A percentile compares a stretch with the other conserved stretches of the same genome.
These are phyloP conservation scores for Acestrorhynchus altus DNA, from an alignment of 2,797 vertebrate genomes.

Conservation along the genomic window DNA sequence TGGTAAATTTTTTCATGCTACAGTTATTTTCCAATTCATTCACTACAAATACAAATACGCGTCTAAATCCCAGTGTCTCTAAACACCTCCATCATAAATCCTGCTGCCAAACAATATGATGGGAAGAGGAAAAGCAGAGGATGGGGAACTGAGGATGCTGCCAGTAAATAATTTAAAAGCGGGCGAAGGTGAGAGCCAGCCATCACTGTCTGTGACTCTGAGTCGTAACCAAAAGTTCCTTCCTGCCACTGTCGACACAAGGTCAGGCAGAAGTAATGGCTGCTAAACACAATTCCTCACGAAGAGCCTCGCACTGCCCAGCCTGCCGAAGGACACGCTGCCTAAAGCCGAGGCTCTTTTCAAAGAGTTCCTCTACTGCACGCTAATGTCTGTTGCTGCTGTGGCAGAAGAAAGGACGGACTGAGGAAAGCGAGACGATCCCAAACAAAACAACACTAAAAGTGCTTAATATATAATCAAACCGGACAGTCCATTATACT, in stretches of 20 bases:
- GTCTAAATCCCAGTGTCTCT: neutral
- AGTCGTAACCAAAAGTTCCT: conserved; percentile 28
- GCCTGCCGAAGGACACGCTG: conserved; percentile 14
- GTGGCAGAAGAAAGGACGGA: no score
- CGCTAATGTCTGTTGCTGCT: neutral
- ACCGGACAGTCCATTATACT: no score
- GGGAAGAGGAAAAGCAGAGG: neutral
- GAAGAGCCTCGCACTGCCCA: conserved; percentile 19
- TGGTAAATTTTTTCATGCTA: no score
- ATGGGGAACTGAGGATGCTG: neutral
- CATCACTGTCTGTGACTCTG: conserved; percentile 5
- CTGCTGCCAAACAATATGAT: neutral
- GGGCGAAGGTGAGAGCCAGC: conserved; percentile 30
- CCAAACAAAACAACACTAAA: no score
- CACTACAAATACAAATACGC: no score
- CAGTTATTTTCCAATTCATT: no score
- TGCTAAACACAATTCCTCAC: conserved; percentile 44
- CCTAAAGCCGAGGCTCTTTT: conserved; percentile 32
- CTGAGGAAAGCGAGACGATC: neutral
- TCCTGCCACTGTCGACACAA: conserved; percentile 39
- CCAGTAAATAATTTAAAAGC: conserved; percentile 26
- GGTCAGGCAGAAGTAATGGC: conserved; percentile 54
- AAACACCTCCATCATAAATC: neutral
- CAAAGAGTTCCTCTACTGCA: conserved; percentile 23
- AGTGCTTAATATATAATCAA: no score